Conservation (phyloP, 2,888 invertebrate genomes). For the Erebia aethiops region DNA sequence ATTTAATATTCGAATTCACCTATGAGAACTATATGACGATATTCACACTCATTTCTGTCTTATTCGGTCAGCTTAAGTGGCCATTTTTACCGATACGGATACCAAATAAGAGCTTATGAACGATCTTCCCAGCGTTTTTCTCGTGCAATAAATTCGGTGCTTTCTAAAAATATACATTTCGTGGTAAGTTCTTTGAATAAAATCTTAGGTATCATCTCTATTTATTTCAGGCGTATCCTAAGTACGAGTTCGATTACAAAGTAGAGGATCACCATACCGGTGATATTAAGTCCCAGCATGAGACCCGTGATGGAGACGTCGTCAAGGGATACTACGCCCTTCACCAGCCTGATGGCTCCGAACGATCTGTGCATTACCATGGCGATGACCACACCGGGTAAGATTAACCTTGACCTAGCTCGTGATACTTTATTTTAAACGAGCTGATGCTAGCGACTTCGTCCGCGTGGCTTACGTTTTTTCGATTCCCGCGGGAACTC, state of each 20-base stretch:
- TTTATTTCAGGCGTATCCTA: constrained; percentile 44
- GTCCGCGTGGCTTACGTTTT: too few relatives aligned
- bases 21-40: too few relatives aligned
- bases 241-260: constrained; percentile 52
- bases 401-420: neutral
- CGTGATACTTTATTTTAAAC: neutral
- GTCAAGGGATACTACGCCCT: constrained; percentile 72
- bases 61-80: too few relatives aligned
- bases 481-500: too few relatives aligned
- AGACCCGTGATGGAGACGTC: constrained; percentile 70
- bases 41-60: too few relatives aligned
- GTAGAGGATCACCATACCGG: constrained; percentile 74
- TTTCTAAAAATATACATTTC: too few relatives aligned
- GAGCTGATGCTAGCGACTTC: too few relatives aligned
- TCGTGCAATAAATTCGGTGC: too few relatives aligned
- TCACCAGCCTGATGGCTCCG: constrained; percentile 73
- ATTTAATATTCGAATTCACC: too few relatives aligned
- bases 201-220: neutral
- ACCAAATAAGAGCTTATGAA: too few relatives aligned
- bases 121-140: too few relatives aligned
- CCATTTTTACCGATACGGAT: too few relatives aligned
- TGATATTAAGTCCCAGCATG: constrained; percentile 76
- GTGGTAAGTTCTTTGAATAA: neutral
- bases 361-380: constrained; percentile 71
- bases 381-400: constrained; percentile 61